phyloP scores from a whole-genome alignment of 2,888 invertebrate genomes.

The Ferdinandea cuprea region DNA sequence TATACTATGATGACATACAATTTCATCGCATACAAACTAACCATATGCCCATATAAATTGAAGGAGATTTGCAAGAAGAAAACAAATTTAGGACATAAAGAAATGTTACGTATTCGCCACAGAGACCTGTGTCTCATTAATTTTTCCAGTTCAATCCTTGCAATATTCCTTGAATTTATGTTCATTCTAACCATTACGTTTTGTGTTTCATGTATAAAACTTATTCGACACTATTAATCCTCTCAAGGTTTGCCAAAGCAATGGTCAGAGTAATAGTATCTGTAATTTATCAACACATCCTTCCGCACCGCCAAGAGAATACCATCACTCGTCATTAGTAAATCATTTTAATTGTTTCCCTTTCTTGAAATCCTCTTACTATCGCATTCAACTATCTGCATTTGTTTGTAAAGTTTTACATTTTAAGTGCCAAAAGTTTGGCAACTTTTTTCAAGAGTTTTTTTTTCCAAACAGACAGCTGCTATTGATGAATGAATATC shows the following conservation, averaged over 20 bases:
- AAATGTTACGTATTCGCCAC: constrained; percentile 39
- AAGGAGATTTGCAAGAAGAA: no score
- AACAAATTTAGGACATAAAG: no score
- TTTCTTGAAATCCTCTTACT: not conserved
- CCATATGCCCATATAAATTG: no score
- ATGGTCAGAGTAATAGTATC: not conserved
- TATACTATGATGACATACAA: no score
- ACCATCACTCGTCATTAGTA: constrained; percentile 40
- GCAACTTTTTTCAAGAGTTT: not conserved
- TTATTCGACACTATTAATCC: constrained; percentile 20
- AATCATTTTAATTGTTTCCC: constrained; percentile 67
- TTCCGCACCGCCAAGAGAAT: constrained; percentile 1
- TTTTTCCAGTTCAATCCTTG: not conserved
- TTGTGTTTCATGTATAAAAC: constrained; percentile 5
- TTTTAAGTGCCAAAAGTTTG: not conserved
- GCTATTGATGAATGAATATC: constrained; percentile 5
- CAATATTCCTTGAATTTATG: constrained; percentile 36
- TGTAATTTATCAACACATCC: constrained; percentile 31
- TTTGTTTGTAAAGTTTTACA: not conserved
- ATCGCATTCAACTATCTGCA: not conserved
- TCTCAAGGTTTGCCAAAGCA: constrained; percentile 5
- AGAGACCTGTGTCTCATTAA: constrained; percentile 6
- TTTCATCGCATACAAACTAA: no score
- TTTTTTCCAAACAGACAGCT: constrained; percentile 4
- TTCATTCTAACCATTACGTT: constrained; percentile 24